Evolutionary conservation across 1,140 invertebrate genomes (phyloP), one percentile per base, ranked within the genome.

Genomic region (Scaptomyza montana): DNA sequence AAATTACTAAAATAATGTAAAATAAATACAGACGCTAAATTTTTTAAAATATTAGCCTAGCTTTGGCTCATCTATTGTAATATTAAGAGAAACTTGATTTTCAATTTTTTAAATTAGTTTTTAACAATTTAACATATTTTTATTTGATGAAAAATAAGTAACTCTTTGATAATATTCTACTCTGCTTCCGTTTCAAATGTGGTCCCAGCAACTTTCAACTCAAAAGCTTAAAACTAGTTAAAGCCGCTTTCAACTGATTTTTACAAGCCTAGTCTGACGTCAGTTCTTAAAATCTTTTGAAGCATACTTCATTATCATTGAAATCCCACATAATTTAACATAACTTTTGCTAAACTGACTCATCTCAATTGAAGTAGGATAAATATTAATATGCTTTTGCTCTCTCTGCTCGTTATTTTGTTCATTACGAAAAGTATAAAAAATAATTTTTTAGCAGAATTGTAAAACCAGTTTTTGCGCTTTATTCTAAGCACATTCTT

Each of bases 391-490:
- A 45, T 45, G 3, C 2, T 28, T 36, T 36, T 36, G 6, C 1
- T 9, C 33, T 36, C 6, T 9, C 50, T 61, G 28, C 9, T 53
- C 28, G 5, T 41, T 64, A 16, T 49, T 54, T 49, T 51, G 25
- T 39, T 51, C 12, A 51, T 59, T 61, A 13, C 33, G 16, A 41
- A 65, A 59, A 53, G n/a, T n/a, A 39, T 9, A 61, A 53, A 30
- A 21, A 45, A 19, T 30, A 59, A 45, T 43, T 33, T 43, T 56
- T 49, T 56, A 43, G 7, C 19, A 53, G 30, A 47, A 56, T 53
- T 25, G 10, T 47, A n/a, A 60, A 73, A 73, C 70, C 70, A 12
- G 70, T 73, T 73, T 65, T 54, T 39, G 36, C 41, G 45, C 12
- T n/a, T n/a, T 64, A 43, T 9, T 19, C 2, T 10, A 36, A 21